Evolutionary conservation across 2,888 invertebrate genomes (phyloP).

Genomic region (Serrognathus titanus): DNA sequence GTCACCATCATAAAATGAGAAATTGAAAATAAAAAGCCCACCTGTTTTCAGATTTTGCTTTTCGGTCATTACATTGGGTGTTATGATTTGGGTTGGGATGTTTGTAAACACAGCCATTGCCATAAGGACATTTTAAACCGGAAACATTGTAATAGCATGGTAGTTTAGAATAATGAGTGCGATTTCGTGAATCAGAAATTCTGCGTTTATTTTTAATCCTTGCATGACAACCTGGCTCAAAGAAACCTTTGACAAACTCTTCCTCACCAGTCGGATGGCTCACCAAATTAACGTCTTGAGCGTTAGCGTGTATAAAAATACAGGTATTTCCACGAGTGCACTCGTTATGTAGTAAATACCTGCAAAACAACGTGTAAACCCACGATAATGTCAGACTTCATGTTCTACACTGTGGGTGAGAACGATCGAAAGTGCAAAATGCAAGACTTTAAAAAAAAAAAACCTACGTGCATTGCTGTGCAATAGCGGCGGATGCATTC

Average conservation of each 20-base stretch:
- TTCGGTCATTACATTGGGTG: not conserved
- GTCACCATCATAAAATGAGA: too few relatives aligned
- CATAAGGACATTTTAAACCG: not conserved
- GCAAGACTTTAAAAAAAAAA: not conserved
- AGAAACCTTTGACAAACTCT: constrained; percentile 16
- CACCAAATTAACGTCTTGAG: constrained; percentile 11
- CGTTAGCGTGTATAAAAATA: constrained; percentile 15
- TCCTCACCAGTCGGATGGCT: constrained; percentile 10
- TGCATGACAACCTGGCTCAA: not conserved
- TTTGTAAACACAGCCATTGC: not conserved
- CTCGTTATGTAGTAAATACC: constrained; percentile 17
- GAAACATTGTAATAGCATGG: not conserved
- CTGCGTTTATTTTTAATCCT: not conserved
- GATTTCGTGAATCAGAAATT: not conserved
- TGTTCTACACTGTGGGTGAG: not conserved
- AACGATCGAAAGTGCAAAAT: not conserved
- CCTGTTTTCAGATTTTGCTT: not conserved
- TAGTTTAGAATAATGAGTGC: not conserved
- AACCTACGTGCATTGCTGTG: not conserved
- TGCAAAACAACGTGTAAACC: constrained; percentile 9
- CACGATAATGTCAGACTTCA: not conserved
- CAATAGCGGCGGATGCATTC: not conserved
- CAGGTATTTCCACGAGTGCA: constrained; percentile 16
- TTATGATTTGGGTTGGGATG: not conserved
- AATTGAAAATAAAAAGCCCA: not conserved